phyloP scores from a whole-genome alignment of 2,888 invertebrate species.

The Colletes collaris region DNA sequence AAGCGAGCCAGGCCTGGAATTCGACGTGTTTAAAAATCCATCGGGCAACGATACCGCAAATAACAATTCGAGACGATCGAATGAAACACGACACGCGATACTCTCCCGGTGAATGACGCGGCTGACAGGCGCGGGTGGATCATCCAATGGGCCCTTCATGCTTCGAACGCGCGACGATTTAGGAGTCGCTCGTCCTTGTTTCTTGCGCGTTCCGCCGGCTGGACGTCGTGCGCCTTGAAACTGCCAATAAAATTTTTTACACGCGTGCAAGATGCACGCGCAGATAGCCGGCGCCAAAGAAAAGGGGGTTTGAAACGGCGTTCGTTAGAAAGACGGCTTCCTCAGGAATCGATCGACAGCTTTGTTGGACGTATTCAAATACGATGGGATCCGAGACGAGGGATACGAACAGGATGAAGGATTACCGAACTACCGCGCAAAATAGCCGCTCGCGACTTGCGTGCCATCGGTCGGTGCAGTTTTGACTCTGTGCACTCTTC shows the following conservation, averaged over 20 bases:
- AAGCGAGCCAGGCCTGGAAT: constrained; percentile 74
- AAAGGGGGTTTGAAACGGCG: constrained; percentile 36
- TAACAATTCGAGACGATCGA: constrained; percentile 71
- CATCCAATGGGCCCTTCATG: constrained; percentile 6
- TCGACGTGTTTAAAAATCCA: constrained; percentile 78
- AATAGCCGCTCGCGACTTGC: too few species aligned
- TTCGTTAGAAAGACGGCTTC: constrained; percentile 56
- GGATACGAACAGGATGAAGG: constrained; percentile 7
- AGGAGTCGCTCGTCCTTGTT: constrained; percentile 54
- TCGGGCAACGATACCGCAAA: constrained; percentile 68
- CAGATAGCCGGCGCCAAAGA: constrained; percentile 51
- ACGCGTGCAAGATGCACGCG: constrained; percentile 9
- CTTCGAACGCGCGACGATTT: constrained; percentile 44
- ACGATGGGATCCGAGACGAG: background rate
- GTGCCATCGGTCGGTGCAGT: too few species aligned
- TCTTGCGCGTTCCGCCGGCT: constrained; percentile 40
- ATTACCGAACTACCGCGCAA: background rate
- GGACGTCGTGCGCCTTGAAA: constrained; percentile 42
- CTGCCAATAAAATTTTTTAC: constrained; percentile 57
- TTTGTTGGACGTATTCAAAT: constrained; percentile 34
- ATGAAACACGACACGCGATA: constrained; percentile 68
- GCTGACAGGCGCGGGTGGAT: constrained; percentile 55
- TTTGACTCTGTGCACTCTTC: too few species aligned
- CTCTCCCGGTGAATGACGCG: constrained; percentile 70
- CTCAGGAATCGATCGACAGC: constrained; percentile 47